These are phyloP conservation scores for Poicephalus meyeri DNA, from an alignment of 2,113 vertebrate genomes.

Conservation along the genomic window DNA sequence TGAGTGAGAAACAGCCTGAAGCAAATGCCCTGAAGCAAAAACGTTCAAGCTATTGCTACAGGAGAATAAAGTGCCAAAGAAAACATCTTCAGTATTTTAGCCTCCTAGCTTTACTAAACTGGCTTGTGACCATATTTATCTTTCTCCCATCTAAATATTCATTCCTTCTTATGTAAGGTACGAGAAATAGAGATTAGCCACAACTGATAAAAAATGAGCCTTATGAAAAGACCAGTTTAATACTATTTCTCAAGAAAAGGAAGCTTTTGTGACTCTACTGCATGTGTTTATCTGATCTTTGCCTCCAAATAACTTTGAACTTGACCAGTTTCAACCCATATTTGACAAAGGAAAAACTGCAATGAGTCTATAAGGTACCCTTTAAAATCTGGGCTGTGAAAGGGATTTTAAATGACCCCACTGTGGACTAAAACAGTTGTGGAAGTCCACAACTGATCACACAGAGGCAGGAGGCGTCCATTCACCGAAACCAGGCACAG, in stretches of 20 bases:
- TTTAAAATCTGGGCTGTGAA: background rate
- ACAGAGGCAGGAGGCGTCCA: background rate
- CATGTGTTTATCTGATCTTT: background rate
- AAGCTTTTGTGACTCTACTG: background rate
- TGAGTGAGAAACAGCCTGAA: background rate
- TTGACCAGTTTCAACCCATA: background rate
- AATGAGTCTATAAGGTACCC: background rate
- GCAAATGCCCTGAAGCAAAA: background rate
- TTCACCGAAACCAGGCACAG: accelerated
- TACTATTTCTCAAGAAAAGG: background rate
- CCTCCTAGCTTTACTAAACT: background rate
- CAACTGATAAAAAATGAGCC: background rate
- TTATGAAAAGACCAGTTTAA: background rate
- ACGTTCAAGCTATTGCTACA: background rate
- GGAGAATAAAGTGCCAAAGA: background rate
- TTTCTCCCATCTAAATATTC: background rate
- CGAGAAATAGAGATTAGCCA: background rate
- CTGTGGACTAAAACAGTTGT: background rate
- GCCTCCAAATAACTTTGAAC: background rate
- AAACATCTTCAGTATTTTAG: background rate
- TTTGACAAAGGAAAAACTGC: background rate
- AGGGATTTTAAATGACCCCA: background rate
- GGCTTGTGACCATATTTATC: background rate
- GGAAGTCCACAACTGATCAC: background rate
- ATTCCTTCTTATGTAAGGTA: background rate